Conservation (phyloP, 2,797 vertebrate genomes). For the Cossypha caffra region DNA sequence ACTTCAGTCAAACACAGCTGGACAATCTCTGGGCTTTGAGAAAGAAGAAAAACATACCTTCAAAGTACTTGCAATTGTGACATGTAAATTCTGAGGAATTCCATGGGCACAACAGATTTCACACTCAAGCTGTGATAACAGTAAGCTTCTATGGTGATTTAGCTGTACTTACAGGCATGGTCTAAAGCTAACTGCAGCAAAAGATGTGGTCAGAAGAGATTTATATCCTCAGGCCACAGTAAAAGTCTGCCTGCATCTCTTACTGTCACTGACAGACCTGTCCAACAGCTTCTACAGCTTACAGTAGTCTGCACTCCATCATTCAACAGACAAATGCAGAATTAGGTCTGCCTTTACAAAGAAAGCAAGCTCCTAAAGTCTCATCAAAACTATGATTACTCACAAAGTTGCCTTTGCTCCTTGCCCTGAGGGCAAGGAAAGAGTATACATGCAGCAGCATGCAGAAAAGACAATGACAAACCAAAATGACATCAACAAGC, state of each 20-base stretch:
- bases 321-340: background rate
- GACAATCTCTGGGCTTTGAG: background rate
- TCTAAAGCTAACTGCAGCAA: background rate
- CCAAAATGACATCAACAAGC: background rate
- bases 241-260: background rate
- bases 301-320: background rate
- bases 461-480: background rate
- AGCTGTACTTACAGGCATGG: background rate
- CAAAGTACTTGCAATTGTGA: background rate
- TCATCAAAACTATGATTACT: background rate
- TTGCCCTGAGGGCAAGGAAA: background rate
- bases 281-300: conserved; percentile 10
- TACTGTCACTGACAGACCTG: background rate
- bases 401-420: background rate
- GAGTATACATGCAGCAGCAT: background rate
- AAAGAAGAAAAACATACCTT: background rate
- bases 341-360: background rate
- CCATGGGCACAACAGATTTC: background rate
- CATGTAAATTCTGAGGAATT: background rate
- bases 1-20: background rate
- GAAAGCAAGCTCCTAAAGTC: background rate
- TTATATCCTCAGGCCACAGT: background rate
- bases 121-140: background rate
- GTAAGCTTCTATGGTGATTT: background rate
- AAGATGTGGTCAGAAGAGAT: conserved; percentile 15